phyloP scores from a whole-genome alignment of 2,888 invertebrate genomes.

The Agriopis aurantiaria region DNA sequence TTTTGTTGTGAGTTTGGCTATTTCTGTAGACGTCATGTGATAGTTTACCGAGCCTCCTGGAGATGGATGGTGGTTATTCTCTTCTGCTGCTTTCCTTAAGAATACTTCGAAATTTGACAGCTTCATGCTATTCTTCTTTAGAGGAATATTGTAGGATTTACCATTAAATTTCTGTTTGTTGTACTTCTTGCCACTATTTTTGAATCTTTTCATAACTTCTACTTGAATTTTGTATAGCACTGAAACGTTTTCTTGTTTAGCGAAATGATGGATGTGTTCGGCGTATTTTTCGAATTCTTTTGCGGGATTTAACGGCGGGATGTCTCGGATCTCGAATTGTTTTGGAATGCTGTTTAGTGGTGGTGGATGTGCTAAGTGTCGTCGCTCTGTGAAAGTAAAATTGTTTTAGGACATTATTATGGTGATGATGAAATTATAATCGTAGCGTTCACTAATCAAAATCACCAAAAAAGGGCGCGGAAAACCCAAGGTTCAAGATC shows the following conservation, averaged over 20 bases:
- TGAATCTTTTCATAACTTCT: conserved; percentile 53
- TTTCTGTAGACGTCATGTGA: conserved; percentile 52
- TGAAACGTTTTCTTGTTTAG: conserved; percentile 61
- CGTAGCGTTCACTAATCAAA: too few relatives aligned
- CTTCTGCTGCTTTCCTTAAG: conserved; percentile 67
- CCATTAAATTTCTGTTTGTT: conserved; percentile 55
- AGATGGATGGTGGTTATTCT: conserved; percentile 50
- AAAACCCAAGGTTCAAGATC: too few relatives aligned
- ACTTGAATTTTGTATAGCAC: conserved; percentile 70
- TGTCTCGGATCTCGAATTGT: conserved; percentile 64
- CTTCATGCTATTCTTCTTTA: conserved; percentile 77
- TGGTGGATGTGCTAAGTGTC: conserved; percentile 47
- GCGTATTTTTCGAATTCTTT: conserved; percentile 64
- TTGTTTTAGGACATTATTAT: not conserved
- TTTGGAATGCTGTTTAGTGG: conserved; percentile 66
- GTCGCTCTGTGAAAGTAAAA: conserved; percentile 49
- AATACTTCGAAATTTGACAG: conserved; percentile 73
- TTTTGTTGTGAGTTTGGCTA: conserved; percentile 54
- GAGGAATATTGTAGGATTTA: conserved; percentile 75
- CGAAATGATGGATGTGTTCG: conserved; percentile 63
- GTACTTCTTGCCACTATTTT: conserved; percentile 47
- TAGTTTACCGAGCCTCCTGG: conserved; percentile 38
- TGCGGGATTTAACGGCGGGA: conserved; percentile 47
- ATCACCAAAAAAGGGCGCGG: too few relatives aligned
- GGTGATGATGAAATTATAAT: too few relatives aligned